phyloP scores from a whole-genome alignment of 2,113 vertebrate species.

The Stegostoma tigrinum region DNA sequence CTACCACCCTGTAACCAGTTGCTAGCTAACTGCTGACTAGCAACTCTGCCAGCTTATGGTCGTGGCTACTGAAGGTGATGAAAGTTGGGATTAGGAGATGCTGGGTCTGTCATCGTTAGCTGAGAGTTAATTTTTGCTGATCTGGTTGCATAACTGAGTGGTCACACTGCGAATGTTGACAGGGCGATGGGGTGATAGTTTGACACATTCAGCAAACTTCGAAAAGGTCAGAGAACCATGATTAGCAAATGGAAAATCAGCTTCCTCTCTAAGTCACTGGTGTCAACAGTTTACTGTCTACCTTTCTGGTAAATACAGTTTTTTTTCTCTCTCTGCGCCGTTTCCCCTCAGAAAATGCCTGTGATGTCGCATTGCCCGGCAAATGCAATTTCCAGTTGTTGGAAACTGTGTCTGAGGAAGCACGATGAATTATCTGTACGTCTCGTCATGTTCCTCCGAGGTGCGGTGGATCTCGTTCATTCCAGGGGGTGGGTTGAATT shows the following conservation, averaged over 20 bases:
- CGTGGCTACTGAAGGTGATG: too few relatives aligned
- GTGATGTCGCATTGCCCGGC: neutral
- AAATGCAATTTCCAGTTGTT: neutral
- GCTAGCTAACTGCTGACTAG: too few relatives aligned
- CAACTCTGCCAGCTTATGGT: too few relatives aligned
- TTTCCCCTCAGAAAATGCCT: neutral
- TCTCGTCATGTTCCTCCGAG: neutral
- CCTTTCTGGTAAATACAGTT: constrained; percentile 9
- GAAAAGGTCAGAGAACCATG: neutral
- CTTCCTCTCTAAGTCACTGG: neutral
- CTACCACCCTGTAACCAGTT: too few relatives aligned
- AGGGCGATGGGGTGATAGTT: neutral
- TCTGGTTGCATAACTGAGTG: neutral
- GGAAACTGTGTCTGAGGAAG: neutral
- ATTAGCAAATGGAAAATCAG: neutral
- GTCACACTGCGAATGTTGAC: neutral
- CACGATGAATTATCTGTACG: too few relatives aligned
- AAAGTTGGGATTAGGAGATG: too few relatives aligned
- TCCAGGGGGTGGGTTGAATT: too few relatives aligned
- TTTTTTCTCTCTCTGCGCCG: too few relatives aligned
- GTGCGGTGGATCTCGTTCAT: too few relatives aligned
- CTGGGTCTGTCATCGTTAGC: too few relatives aligned
- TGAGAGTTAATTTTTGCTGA: too few relatives aligned
- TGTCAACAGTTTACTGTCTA: neutral
- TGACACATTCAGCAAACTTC: neutral